phyloP scores from a whole-genome alignment of 1,140 invertebrate species.

The Dinoponera quadriceps region DNA sequence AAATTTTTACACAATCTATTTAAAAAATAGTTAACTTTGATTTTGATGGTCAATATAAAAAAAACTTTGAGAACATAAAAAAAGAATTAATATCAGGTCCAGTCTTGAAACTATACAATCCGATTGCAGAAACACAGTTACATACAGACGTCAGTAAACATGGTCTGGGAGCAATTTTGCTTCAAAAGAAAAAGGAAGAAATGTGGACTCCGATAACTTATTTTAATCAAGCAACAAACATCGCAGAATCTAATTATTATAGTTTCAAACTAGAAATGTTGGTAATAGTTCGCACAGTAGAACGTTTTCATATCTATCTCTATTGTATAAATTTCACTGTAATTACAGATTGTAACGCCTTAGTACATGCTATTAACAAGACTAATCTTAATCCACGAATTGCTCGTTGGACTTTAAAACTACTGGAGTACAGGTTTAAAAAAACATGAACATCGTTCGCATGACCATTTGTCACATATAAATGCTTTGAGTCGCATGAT shows the following conservation, averaged over 20 bases:
- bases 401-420: conserved; percentile 75
- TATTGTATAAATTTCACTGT: conserved; percentile 75
- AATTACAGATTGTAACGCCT: conserved; percentile 77
- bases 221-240: no score
- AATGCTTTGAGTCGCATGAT: conserved; percentile 74
- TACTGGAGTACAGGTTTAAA: conserved; percentile 76
- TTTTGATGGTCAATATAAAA: background rate
- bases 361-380: conserved; percentile 75
- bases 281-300: conserved; percentile 72
- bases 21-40: background rate
- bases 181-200: conserved; percentile 60
- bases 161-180: background rate
- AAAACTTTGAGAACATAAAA: background rate
- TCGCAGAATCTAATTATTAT: no score
- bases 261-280: no score
- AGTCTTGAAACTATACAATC: background rate
- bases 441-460: conserved; percentile 77
- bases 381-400: conserved; percentile 75
- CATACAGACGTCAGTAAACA: background rate
- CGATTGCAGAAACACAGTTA: background rate
- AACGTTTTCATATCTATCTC: conserved; percentile 77
- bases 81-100: no score
- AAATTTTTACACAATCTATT: background rate
- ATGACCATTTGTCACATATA: conserved; percentile 76
- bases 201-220: no score